A percentile compares a stretch with the other conserved stretches of the same genome.
These are phyloP conservation scores for Pristionchus maxplancki DNA, from an alignment of 2,888 invertebrate species.

Conservation along the genomic window DNA sequence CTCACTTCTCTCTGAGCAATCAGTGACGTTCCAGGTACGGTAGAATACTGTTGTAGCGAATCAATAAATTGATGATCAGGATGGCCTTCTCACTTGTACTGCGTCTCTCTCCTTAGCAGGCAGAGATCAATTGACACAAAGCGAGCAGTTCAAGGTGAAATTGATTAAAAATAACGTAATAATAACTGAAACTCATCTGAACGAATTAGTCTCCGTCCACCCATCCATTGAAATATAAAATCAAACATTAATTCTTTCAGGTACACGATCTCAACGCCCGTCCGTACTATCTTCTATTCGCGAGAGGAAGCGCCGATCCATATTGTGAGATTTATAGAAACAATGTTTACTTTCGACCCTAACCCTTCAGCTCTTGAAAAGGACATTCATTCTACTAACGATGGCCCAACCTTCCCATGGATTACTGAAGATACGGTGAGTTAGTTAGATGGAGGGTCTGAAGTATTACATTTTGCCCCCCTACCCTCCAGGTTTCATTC, in stretches of 20 bases:
- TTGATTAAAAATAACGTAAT: not conserved
- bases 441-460: not conserved
- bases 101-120: constrained; percentile 60
- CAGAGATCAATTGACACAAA: constrained; percentile 56
- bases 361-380: constrained; percentile 64
- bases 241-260: constrained; percentile 46
- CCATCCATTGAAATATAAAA: too few relatives aligned
- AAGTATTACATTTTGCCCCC: too few relatives aligned
- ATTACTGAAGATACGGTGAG: constrained; percentile 61
- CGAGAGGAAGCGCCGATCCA: constrained; percentile 64
- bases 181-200: not conserved
- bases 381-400: constrained; percentile 68
- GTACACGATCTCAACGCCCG: constrained; percentile 63
- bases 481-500: constrained; percentile 60
- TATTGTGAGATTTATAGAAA: constrained; percentile 58
- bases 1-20: not conserved
- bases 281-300: constrained; percentile 64
- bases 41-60: not conserved
- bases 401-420: constrained; percentile 67
- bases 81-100: constrained; percentile 51
- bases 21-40: constrained; percentile 41
- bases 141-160: constrained; percentile 61
- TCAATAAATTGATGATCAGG: not conserved
- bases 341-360: not conserved
- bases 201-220: not conserved